These are phyloP conservation scores for Nansenia antarctica DNA, from an alignment of 2,113 vertebrate genomes.

Conservation along the genomic window DNA sequence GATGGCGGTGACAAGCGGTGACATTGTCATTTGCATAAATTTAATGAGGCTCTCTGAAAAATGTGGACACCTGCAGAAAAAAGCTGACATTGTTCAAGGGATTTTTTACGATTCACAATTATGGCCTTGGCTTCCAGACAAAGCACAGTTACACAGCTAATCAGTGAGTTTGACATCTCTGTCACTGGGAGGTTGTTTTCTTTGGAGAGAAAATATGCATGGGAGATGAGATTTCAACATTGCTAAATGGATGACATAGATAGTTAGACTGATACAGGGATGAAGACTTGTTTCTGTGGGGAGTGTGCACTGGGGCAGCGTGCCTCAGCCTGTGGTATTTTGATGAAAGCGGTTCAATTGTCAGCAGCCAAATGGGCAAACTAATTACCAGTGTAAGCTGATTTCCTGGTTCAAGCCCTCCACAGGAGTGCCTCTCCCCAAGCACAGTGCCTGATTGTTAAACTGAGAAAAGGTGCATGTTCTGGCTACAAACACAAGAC, in stretches of 20 bases:
- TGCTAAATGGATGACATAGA: slow-evolving; percentile 63
- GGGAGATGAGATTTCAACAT: slow-evolving; percentile 63
- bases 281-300: slow-evolving; percentile 45
- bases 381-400: slow-evolving; percentile 68
- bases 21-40: slow-evolving; percentile 68
- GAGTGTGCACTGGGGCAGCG: slow-evolving; percentile 18
- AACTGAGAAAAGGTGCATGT: slow-evolving; percentile 66
- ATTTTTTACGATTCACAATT: slow-evolving; percentile 53
- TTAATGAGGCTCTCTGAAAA: slow-evolving; percentile 63
- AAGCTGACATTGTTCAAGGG: slow-evolving; percentile 67
- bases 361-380: slow-evolving; percentile 57
- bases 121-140: slow-evolving; percentile 59
- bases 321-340: slow-evolving; percentile 49
- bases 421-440: slow-evolving; percentile 41
- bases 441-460: slow-evolving; percentile 56
- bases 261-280: slow-evolving; percentile 46
- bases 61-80: slow-evolving; percentile 53
- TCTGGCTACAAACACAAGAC: slow-evolving; percentile 49
- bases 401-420: slow-evolving; percentile 61
- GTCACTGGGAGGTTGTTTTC: slow-evolving; percentile 54
- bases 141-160: slow-evolving; percentile 56
- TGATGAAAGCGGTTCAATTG: slow-evolving; percentile 61
- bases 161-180: slow-evolving; percentile 64
- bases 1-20: slow-evolving; percentile 59
- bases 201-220: slow-evolving; percentile 37